Evolutionary conservation across 1,140 invertebrate genomes (phyloP).

Genomic region (Zaprionus camerounensis): DNA sequence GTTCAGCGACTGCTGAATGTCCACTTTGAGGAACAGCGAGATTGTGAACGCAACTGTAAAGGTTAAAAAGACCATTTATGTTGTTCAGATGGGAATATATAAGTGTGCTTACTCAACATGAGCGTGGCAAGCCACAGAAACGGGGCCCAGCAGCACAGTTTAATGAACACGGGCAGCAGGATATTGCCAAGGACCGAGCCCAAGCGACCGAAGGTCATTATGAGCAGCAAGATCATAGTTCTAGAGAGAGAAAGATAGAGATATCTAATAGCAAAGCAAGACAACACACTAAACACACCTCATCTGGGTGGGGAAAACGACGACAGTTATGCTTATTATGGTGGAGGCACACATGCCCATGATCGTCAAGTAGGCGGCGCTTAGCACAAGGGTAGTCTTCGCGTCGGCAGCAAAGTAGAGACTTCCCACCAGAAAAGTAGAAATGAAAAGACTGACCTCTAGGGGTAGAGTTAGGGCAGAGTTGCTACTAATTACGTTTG

Average conservation of each 20-base stretch:
- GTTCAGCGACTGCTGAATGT: conserved; percentile 53
- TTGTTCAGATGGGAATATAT: background rate
- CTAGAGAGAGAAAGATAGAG: conserved; percentile 9
- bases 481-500: background rate
- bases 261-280: background rate
- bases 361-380: conserved; percentile 83
- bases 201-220: conserved; percentile 69
- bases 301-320: conserved; percentile 86
- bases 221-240: conserved; percentile 70
- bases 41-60: conserved; percentile 56
- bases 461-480: background rate
- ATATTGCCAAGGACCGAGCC: conserved; percentile 65
- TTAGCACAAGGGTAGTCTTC: conserved; percentile 29
- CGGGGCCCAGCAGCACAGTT: conserved; percentile 54
- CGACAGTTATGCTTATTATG: conserved; percentile 86
- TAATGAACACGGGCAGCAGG: conserved; percentile 58
- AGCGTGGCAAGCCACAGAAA: conserved; percentile 57
- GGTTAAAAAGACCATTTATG: background rate
- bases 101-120: conserved; percentile 53
- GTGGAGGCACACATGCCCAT: conserved; percentile 85
- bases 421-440: conserved; percentile 55
- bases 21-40: conserved; percentile 62
- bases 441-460: conserved; percentile 59
- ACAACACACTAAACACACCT: conserved; percentile 79
- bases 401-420: conserved; percentile 50